Evolutionary conservation across 1,140 invertebrate species (phyloP).

Genomic region (Leptoteleia sp.): DNA sequence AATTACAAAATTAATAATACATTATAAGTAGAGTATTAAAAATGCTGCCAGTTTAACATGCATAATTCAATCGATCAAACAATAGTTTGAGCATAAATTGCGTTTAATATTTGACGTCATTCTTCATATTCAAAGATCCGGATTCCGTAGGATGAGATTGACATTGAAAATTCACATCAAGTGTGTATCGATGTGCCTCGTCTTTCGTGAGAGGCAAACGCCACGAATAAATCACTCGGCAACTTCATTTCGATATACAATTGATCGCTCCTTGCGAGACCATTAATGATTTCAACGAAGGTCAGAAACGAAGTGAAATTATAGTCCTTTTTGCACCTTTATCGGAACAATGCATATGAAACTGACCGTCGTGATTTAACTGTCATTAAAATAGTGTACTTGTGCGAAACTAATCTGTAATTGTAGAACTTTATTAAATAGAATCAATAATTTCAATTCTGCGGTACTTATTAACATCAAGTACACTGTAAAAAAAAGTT

Average conservation of each 20-base stretch:
- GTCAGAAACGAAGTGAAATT: slow-evolving; percentile 28
- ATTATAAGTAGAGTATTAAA: background rate
- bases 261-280: slow-evolving; percentile 30
- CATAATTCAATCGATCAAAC: slow-evolving; percentile 4
- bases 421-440: background rate
- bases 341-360: slow-evolving; percentile 5
- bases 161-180: slow-evolving; percentile 57
- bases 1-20: slow-evolving; percentile 3
- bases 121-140: slow-evolving; percentile 33
- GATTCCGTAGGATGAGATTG: slow-evolving; percentile 60
- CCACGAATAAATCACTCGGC: slow-evolving; percentile 46
- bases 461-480: too few relatives aligned
- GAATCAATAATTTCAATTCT: background rate
- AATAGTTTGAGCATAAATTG: background rate
- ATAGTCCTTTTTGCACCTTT: slow-evolving; percentile 21
- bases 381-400: slow-evolving; percentile 19
- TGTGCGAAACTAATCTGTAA: slow-evolving; percentile 40
- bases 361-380: slow-evolving; percentile 7
- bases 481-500: too few relatives aligned
- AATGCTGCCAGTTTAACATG: slow-evolving; percentile 3
- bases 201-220: slow-evolving; percentile 56
- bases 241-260: slow-evolving; percentile 33
- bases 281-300: slow-evolving; percentile 49
- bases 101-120: slow-evolving; percentile 41
- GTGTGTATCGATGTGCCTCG: slow-evolving; percentile 35